Conservation (phyloP, 2,797 vertebrate species). For the Gymnocypris eckloni region DNA sequence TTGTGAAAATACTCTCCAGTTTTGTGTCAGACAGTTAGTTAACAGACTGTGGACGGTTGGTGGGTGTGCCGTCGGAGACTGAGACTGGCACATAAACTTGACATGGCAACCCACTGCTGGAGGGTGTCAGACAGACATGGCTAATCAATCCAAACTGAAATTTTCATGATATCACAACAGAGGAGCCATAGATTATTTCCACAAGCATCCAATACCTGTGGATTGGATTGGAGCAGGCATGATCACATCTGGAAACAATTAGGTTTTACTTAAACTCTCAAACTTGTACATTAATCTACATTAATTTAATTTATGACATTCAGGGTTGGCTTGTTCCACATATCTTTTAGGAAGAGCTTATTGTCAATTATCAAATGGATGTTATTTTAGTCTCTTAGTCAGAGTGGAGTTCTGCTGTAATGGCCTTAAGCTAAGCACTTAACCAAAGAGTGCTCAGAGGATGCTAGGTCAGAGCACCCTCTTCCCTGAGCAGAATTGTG, state of each 20-base stretch:
- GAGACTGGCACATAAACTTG: slow-evolving; percentile 21
- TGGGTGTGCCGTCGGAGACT: background rate
- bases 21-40: background rate
- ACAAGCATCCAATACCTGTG: background rate
- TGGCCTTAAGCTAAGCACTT: slow-evolving; percentile 17
- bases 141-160: slow-evolving; percentile 17
- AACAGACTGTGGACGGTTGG: background rate
- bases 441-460: slow-evolving; percentile 14
- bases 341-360: background rate
- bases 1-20: background rate
- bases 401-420: slow-evolving; percentile 8
- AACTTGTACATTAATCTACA: slow-evolving; percentile 5
- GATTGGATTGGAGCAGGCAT: background rate
- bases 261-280: slow-evolving; percentile 12
- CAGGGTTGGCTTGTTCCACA: background rate
- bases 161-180: slow-evolving; percentile 7
- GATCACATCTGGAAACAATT: slow-evolving; percentile 28
- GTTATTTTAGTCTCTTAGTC: slow-evolving; percentile 12
- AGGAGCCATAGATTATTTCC: slow-evolving; percentile 12
- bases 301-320: background rate
- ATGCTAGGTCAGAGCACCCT: background rate
- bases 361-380: slow-evolving; percentile 2
- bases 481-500: background rate
- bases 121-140: background rate
- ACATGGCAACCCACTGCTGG: slow-evolving; percentile 15